Conservation (phyloP, 2,113 vertebrate genomes). For the Psettodes erumei region DNA sequence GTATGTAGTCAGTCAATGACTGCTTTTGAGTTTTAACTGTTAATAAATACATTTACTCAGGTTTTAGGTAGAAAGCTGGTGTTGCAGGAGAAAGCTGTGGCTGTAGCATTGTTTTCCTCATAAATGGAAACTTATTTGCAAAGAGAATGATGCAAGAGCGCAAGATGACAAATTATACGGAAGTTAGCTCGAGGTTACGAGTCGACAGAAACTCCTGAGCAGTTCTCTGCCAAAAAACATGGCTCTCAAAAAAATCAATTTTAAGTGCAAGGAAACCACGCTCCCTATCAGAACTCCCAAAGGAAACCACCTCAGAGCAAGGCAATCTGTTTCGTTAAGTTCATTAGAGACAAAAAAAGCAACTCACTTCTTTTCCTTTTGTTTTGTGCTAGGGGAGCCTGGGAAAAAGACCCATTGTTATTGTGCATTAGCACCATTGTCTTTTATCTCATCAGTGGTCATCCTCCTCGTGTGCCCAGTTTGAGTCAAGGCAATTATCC, state of each 20-base stretch:
- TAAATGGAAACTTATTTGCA: constrained; percentile 18
- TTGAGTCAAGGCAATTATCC: constrained; percentile 66
- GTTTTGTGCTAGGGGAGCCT: constrained; percentile 15
- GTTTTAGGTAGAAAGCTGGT: neutral
- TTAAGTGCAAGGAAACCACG: constrained; percentile 32
- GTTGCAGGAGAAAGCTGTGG: neutral
- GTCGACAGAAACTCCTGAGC: neutral
- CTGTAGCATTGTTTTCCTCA: neutral
- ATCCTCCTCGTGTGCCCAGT: constrained; percentile 41
- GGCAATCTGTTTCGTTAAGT: constrained; percentile 63
- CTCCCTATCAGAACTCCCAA: constrained; percentile 33
- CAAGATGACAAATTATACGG: constrained; percentile 13
- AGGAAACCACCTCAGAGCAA: constrained; percentile 28
- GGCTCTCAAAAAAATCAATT: constrained; percentile 58
- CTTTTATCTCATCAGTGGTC: constrained; percentile 71
- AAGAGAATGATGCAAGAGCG: neutral
- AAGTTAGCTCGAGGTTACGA: constrained; percentile 34
- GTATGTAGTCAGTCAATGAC: neutral
- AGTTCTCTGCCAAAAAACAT: constrained; percentile 25
- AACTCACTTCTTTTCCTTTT: constrained; percentile 38
- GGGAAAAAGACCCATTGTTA: constrained; percentile 26
- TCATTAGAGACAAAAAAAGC: constrained; percentile 63
- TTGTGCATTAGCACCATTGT: constrained; percentile 62
- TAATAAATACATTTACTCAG: too few species aligned
- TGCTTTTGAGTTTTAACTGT: too few species aligned